Base-by-base conservation (phyloP, 2,113 vertebrate species). In the Phaethon lepturus region DNA sequence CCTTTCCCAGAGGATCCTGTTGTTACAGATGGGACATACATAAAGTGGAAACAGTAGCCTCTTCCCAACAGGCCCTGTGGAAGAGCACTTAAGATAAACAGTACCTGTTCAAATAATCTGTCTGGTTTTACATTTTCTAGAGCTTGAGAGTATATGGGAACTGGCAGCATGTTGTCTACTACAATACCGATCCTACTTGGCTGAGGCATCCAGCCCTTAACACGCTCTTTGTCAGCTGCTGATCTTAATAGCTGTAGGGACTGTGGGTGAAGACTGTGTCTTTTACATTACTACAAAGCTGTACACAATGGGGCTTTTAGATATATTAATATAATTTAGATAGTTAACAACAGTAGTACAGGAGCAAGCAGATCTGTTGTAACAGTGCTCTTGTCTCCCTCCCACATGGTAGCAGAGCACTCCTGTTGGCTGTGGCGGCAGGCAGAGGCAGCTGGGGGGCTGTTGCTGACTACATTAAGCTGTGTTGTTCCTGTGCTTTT, bases 351-450 rank as follows among this genome's bases (percentile, higher is more conserved):
- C n/a, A 19, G 7, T 26, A 42, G 35, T 56, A 53, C 28, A 50
- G 50, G 22, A 75, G 45, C 6, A 17, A 88, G 47, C 8, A 38
- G 22, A 42, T 45, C n/a, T 72, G 31, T 75, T 72, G 23, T 49
- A 75, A 25, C 24, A 75, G 13, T 59, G 40, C 29, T 40, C 26
- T 47, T 58, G 24, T 53, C 28, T 50, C 64, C 20, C n/a, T 78
- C n/a, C n/a, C 12, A 10, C 1, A 0, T 0, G 0, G 33, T 33
- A 50, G 44, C 52, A 47, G n/a, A 66, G 66, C 20, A 22, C 18
- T 45, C 9, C 31, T 6, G 0, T 3, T 47, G 29, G 5, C 31
- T 44, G 52, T 58, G 62, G 24, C 45, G 47, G 73, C 40, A 52
- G 33, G 29, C 64, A 72, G 62, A 69, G 33, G 52, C 42, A 35